These are phyloP conservation scores for Drosophila sproati DNA, from an alignment of 1,140 invertebrate species.

Conservation along the genomic window DNA sequence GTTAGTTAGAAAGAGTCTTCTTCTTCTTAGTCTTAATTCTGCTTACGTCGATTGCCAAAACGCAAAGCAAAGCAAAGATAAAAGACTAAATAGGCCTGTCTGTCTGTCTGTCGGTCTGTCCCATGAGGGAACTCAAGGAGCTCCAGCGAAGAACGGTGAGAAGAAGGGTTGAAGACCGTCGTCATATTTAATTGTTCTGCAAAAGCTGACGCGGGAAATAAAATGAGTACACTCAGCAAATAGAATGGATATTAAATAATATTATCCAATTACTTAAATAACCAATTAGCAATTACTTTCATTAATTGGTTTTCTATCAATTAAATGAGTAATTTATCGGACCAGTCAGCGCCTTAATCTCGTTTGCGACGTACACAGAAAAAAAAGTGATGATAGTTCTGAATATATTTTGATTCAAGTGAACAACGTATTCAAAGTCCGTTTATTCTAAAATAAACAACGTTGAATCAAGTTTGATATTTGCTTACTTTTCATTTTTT, in stretches of 20 bases:
- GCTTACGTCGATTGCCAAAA: slow-evolving; percentile 31
- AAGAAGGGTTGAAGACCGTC: slow-evolving; percentile 2
- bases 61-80: slow-evolving; percentile 31
- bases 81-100: slow-evolving; percentile 55
- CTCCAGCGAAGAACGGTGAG: slow-evolving; percentile 11
- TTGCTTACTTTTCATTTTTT: too few species aligned
- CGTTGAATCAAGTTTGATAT: too few species aligned
- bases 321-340: slow-evolving; percentile 10
- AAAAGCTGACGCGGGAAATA: slow-evolving; percentile 11
- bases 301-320: slow-evolving; percentile 1
- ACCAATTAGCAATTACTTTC: not conserved
- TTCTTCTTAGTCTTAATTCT: slow-evolving; percentile 13
- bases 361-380: not conserved
- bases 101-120: not conserved
- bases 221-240: slow-evolving; percentile 15
- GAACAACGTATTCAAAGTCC: too few species aligned
- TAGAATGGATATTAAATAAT: not conserved
- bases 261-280: not conserved
- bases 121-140: slow-evolving; percentile 24
- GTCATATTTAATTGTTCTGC: slow-evolving; percentile 51
- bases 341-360: not conserved
- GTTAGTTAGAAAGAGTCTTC: slow-evolving; percentile 22
- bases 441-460: too few species aligned
- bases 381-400: not conserved
- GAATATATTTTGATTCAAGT: too few species aligned